These are phyloP conservation scores for Pandion haliaetus DNA, from an alignment of 2,113 vertebrate species.

Conservation along the genomic window DNA sequence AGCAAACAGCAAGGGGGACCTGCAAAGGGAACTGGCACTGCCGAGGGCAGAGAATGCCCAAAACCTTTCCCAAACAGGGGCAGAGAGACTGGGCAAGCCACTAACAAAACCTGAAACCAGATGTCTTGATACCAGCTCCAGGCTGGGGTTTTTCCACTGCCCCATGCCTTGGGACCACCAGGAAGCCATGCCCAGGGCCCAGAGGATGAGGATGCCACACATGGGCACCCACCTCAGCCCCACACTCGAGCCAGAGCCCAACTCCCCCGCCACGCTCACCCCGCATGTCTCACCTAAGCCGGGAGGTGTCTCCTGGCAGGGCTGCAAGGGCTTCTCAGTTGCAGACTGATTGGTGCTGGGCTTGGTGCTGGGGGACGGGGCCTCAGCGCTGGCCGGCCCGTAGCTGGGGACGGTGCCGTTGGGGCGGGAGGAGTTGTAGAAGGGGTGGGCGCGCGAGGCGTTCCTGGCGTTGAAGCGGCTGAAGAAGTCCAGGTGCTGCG, in stretches of 20 bases:
- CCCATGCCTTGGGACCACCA: rapidly evolving
- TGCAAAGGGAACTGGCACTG: not conserved
- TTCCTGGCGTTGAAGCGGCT: constrained; percentile 91
- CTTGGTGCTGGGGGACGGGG: constrained; percentile 75
- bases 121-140: not conserved
- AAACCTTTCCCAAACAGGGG: not conserved
- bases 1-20: not conserved
- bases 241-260: not conserved
- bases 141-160: not conserved
- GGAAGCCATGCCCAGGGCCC: not conserved
- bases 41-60: rapidly evolving
- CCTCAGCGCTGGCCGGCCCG: constrained; percentile 70
- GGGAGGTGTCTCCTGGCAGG: constrained; percentile 89
- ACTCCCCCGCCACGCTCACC: rapidly evolving
- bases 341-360: constrained; percentile 78
- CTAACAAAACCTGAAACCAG: not conserved
- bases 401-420: constrained; percentile 78
- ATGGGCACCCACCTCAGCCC: not conserved
- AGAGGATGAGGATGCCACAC: not conserved
- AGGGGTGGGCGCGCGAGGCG: constrained; percentile 77
- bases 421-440: constrained; percentile 77
- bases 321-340: constrained; percentile 84
- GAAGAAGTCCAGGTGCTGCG: constrained; percentile 97
- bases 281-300: constrained; percentile 83
- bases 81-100: not conserved